Conservation (phyloP, 2,797 vertebrate genomes). For the Scolopax bukidnonensis region DNA sequence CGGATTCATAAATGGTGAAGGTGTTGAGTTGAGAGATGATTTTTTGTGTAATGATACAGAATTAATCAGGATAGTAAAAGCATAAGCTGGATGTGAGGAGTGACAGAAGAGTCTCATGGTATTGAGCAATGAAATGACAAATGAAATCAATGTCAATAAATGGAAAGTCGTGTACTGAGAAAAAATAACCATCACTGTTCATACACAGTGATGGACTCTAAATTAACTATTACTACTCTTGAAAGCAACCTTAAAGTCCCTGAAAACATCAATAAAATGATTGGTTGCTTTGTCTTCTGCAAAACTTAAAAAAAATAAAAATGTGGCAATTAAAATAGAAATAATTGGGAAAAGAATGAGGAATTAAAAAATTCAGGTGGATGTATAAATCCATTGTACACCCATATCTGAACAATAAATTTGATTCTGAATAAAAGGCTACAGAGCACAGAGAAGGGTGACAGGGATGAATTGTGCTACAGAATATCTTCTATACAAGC, state of each 20-base stretch:
- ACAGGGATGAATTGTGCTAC: not conserved
- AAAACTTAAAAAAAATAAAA: not conserved
- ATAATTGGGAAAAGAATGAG: not conserved
- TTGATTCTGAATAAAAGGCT: not conserved
- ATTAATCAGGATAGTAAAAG: conserved; percentile 16
- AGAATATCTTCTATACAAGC: not conserved
- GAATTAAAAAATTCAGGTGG: not conserved
- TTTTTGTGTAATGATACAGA: not conserved
- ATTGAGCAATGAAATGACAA: conserved; percentile 10
- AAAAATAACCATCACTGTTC: conserved; percentile 1
- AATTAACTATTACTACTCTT: not conserved
- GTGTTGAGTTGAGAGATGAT: not conserved
- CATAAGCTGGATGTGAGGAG: not conserved
- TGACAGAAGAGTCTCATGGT: not conserved
- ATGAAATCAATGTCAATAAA: conserved; percentile 36
- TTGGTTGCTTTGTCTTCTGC: not conserved
- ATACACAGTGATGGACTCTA: not conserved
- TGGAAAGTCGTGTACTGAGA: not conserved
- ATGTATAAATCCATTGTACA: not conserved
- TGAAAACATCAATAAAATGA: not conserved
- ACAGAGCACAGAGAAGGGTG: not conserved
- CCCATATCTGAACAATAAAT: not conserved
- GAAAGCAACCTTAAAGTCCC: not conserved
- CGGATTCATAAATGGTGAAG: not conserved
- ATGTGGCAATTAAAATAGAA: not conserved